phyloP scores from a whole-genome alignment of 2,113 vertebrate species.

The Psettodes erumei region DNA sequence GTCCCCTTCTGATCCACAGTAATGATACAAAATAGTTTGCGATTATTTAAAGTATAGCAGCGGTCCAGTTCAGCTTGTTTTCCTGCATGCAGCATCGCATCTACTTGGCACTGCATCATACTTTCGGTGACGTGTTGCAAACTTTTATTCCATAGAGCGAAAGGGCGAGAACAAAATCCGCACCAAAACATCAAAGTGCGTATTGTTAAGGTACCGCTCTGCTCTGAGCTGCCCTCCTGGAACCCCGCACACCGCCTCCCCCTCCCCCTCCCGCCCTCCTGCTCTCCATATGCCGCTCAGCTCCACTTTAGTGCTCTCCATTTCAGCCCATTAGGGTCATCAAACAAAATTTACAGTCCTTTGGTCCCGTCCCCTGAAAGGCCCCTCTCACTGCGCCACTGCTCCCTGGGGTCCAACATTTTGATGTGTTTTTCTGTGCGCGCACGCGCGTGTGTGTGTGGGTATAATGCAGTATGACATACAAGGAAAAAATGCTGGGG shows the following conservation, averaged over 20 bases:
- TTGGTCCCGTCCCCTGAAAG: slow-evolving; percentile 31
- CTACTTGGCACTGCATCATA: background rate
- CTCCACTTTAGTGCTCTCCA: slow-evolving; percentile 48
- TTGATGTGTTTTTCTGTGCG: slow-evolving; percentile 20
- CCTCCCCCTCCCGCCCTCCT: slow-evolving; percentile 26
- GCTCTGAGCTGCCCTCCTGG: too few relatives aligned
- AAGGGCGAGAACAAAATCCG: too few relatives aligned
- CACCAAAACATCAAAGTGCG: too few relatives aligned
- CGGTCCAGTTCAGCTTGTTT: background rate
- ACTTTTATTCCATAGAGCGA: too few relatives aligned
- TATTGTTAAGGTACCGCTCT: background rate
- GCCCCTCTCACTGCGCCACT: slow-evolving; percentile 37
- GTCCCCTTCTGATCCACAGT: background rate
- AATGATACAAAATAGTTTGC: background rate
- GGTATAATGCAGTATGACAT: background rate
- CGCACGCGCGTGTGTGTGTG: background rate
- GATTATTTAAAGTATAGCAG: background rate
- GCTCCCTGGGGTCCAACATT: slow-evolving; percentile 38
- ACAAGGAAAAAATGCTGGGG: background rate
- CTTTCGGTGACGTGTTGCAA: background rate
- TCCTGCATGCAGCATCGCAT: too few relatives aligned
- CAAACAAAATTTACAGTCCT: slow-evolving; percentile 58
- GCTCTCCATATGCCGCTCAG: slow-evolving; percentile 53
- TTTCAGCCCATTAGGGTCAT: slow-evolving; percentile 60
- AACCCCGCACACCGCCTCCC: background rate